Percentiles rank a stretch among this genome's conserved stretches.
Evolutionary conservation across 2,113 vertebrate species (phyloP).

Genomic region (Paracanthobrama guichenoti): DNA sequence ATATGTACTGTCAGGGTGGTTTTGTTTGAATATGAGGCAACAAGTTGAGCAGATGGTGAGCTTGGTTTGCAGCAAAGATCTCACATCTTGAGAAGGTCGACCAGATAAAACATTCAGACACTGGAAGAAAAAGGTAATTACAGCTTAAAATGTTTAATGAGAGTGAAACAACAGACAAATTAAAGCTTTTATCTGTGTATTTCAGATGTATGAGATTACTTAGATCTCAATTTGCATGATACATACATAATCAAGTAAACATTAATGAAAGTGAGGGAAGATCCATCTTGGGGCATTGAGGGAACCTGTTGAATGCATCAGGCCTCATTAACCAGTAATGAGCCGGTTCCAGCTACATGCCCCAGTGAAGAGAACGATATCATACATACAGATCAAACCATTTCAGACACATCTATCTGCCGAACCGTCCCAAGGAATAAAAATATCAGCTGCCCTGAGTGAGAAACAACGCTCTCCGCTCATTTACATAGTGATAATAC

Average conservation of each 20-base stretch:
- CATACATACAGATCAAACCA: conserved; percentile 20
- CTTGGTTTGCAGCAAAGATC: conserved; percentile 60
- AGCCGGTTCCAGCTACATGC: conserved; percentile 31
- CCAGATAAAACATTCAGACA: conserved; percentile 55
- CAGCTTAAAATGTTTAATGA: conserved; percentile 69
- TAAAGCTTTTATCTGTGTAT: conserved; percentile 65
- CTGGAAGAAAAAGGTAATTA: conserved; percentile 64
- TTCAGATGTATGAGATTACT: conserved; percentile 72
- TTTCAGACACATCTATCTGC: conserved; percentile 27
- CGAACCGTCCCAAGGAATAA: conserved; percentile 31
- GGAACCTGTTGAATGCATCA: conserved; percentile 44
- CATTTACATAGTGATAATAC: conserved; percentile 1
- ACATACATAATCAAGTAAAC: conserved; percentile 73
- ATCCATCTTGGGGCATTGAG: conserved; percentile 39
- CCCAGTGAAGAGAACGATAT: conserved; percentile 20
- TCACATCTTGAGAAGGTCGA: conserved; percentile 59
- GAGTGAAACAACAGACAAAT: conserved; percentile 59
- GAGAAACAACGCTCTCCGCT: background rate
- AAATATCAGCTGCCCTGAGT: conserved; percentile 15
- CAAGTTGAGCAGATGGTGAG: conserved; percentile 66
- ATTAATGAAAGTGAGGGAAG: conserved; percentile 65
- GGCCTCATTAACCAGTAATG: conserved; percentile 55
- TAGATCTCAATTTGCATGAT: conserved; percentile 73
- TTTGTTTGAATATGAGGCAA: conserved; percentile 58
- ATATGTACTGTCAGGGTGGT: conserved; percentile 49